A percentile compares a stretch with the other conserved stretches of the same genome.
These are phyloP conservation scores for Albula goreensis DNA, from an alignment of 2,113 vertebrate species.

Conservation along the genomic window DNA sequence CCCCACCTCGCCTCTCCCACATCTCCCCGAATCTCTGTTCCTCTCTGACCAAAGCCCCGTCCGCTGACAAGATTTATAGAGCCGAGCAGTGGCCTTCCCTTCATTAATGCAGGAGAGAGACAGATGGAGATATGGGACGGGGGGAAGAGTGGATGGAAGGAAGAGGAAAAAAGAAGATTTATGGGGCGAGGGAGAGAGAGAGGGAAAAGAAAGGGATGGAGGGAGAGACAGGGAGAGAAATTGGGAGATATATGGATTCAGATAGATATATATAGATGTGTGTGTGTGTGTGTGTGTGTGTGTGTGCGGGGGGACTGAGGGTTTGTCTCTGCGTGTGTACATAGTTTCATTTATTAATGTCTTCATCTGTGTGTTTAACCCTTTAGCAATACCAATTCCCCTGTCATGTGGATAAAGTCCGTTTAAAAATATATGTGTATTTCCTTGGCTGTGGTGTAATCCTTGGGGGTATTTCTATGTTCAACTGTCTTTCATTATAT, in stretches of 20 bases:
- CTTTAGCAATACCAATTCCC: background rate
- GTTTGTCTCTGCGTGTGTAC: background rate
- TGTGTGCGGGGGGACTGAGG: background rate
- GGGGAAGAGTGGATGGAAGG: background rate
- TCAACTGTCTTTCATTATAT: no score
- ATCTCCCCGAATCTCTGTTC: background rate
- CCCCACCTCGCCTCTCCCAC: background rate
- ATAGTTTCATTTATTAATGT: background rate
- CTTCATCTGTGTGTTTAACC: background rate
- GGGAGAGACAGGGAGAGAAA: background rate
- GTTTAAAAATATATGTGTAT: no score
- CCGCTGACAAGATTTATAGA: slow-evolving; percentile 5
- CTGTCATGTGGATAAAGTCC: no score
- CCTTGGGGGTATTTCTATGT: no score
- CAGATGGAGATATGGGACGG: background rate
- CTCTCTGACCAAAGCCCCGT: background rate
- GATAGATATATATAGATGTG: background rate
- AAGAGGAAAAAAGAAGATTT: no score
- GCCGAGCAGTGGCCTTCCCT: background rate
- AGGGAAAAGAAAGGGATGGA: background rate
- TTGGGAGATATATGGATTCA: background rate
- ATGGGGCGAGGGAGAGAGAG: background rate
- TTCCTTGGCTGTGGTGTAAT: no score
- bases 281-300: no score
- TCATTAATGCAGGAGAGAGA: slow-evolving; percentile 3